Evolutionary conservation across 2,113 vertebrate species (phyloP).

Genomic region (Crotalus horridus): DNA sequence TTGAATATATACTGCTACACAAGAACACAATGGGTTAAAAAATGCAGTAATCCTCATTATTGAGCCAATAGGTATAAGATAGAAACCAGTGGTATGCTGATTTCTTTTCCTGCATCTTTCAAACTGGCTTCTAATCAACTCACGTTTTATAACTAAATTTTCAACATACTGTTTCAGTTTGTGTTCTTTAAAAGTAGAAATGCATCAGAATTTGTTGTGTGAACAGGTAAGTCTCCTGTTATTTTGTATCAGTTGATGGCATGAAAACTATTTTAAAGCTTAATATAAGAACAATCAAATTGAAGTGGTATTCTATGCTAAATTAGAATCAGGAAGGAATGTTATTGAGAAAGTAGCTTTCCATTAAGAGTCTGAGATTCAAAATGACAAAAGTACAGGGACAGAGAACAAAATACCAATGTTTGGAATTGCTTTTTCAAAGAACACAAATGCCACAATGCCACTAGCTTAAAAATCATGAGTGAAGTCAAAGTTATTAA

Average conservation of each 20-base stretch:
- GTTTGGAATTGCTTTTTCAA: slow-evolving; percentile 13
- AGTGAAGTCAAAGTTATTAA: slow-evolving; percentile 25
- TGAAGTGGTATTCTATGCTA: neutral
- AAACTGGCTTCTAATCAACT: neutral
- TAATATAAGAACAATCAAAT: neutral
- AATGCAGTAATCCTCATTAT: neutral
- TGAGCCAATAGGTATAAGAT: neutral
- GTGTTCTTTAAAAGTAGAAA: neutral
- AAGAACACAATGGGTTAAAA: neutral
- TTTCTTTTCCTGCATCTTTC: neutral
- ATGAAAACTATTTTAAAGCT: neutral
- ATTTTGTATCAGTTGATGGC: neutral
- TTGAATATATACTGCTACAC: neutral
- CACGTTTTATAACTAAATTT: neutral
- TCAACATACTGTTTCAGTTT: neutral
- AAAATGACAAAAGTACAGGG: neutral
- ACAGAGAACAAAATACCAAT: slow-evolving; percentile 20
- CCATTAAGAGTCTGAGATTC: neutral
- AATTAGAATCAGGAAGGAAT: neutral
- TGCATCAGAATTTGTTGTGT: neutral
- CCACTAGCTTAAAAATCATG: slow-evolving; percentile 30
- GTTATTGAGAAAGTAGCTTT: neutral
- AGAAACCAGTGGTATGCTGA: neutral
- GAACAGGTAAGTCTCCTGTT: neutral
- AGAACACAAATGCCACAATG: slow-evolving; percentile 34